Evolutionary conservation across 2,113 vertebrate genomes (phyloP).

Genomic region (Pterocles orientalis): DNA sequence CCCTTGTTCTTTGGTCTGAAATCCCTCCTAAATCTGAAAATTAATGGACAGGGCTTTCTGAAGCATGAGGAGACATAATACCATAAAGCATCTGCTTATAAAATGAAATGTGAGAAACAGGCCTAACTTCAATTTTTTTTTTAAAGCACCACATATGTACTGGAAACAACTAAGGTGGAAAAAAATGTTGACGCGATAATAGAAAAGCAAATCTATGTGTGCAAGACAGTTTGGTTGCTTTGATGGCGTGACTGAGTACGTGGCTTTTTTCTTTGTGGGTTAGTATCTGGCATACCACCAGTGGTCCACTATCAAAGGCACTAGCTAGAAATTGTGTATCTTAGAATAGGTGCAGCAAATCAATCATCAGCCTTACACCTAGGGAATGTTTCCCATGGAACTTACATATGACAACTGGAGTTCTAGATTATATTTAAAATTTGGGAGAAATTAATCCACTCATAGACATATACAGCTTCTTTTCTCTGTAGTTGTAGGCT

Average conservation of each 20-base stretch:
- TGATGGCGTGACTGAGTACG: neutral
- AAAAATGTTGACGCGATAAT: neutral
- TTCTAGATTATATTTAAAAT: neutral
- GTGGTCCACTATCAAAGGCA: neutral
- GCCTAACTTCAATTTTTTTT: neutral
- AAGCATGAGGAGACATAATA: neutral
- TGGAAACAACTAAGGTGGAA: neutral
- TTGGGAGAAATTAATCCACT: neutral
- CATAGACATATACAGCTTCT: neutral
- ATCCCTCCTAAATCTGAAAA: neutral
- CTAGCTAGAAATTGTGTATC: neutral
- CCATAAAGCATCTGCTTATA: neutral
- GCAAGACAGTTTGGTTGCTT: neutral
- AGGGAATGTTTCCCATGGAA: neutral
- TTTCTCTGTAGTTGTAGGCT: neutral
- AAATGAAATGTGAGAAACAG: neutral
- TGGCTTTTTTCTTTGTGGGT: neutral
- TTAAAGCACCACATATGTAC: neutral
- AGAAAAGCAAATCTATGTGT: neutral
- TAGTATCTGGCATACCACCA: neutral
- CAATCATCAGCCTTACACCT: neutral
- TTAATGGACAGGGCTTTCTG: neutral
- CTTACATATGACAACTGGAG: neutral
- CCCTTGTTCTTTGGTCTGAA: neutral
- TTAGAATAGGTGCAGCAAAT: neutral